Evolutionary conservation across 1,140 invertebrate species (phyloP).

Genomic region (Drosophila burlai): DNA sequence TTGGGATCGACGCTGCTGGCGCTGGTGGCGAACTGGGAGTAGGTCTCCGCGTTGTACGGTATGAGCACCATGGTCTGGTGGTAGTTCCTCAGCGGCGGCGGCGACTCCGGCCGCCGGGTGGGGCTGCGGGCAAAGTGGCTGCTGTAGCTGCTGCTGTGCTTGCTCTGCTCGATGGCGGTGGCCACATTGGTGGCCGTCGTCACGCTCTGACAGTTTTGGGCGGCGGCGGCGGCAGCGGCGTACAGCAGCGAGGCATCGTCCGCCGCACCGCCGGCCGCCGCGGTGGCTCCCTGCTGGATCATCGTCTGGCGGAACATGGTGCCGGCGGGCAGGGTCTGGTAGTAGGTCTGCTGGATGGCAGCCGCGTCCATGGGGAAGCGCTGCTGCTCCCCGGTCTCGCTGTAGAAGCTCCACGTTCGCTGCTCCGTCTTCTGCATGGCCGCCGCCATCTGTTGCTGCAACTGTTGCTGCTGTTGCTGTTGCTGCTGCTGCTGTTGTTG

Average conservation of each 20-base stretch:
- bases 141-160: conserved; percentile 81
- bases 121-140: conserved; percentile 84
- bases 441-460: conserved; percentile 68
- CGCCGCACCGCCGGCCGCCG: conserved; percentile 21
- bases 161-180: conserved; percentile 76
- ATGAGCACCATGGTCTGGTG: conserved; percentile 92
- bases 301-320: conserved; percentile 85
- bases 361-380: conserved; percentile 74
- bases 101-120: conserved; percentile 87
- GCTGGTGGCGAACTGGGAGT: conserved; percentile 82
- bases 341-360: conserved; percentile 85
- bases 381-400: conserved; percentile 74
- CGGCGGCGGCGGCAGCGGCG: conserved; percentile 60
- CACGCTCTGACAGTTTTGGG: conserved; percentile 80
- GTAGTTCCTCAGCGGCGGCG: conserved; percentile 88
- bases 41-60: conserved; percentile 88
- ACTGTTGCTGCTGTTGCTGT: conserved; percentile 61
- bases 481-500: conserved; percentile 26
- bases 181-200: conserved; percentile 60
- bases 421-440: conserved; percentile 83
- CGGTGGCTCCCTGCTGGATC: conserved; percentile 65
- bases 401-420: conserved; percentile 82
- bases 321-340: conserved; percentile 85
- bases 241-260: conserved; percentile 77
- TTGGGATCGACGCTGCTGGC: conserved; percentile 73